These are phyloP conservation scores for Sorex maritimensis DNA, from an alignment of 2,797 vertebrate genomes.

Conservation along the genomic window DNA sequence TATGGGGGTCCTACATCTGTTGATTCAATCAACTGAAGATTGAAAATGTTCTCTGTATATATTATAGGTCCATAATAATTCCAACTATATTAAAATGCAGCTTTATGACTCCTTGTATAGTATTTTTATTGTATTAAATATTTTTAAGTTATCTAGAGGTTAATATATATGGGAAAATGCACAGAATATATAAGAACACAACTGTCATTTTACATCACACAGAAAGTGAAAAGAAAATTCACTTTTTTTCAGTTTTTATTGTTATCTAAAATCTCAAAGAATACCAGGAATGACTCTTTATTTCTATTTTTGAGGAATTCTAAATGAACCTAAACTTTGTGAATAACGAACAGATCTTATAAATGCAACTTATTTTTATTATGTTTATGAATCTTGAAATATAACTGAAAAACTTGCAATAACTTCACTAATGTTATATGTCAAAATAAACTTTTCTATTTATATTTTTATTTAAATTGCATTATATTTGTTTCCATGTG, in stretches of 20 bases:
- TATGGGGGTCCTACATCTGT: background rate
- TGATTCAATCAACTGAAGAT: background rate
- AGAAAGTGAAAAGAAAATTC: no score
- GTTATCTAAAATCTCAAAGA: background rate
- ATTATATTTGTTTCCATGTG: background rate
- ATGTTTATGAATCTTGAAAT: no score
- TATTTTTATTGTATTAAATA: background rate
- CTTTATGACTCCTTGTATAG: background rate
- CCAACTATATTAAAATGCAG: background rate
- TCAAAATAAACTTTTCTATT: background rate
- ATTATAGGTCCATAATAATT: background rate
- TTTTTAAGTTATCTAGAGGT: background rate
- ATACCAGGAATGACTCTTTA: background rate
- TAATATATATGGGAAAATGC: background rate
- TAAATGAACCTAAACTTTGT: conserved; percentile 40
- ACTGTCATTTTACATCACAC: background rate
- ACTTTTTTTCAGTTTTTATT: no score
- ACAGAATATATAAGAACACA: background rate
- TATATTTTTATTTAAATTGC: conserved; percentile 36
- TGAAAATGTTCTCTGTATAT: background rate
- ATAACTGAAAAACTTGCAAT: no score
- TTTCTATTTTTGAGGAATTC: background rate
- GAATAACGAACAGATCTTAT: background rate
- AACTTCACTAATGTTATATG: background rate
- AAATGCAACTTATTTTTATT: background rate